Percentiles rank a stretch among this genome's conserved stretches.
Conservation (phyloP, 1,140 invertebrate genomes). For the Chironomus striatipennis region DNA sequence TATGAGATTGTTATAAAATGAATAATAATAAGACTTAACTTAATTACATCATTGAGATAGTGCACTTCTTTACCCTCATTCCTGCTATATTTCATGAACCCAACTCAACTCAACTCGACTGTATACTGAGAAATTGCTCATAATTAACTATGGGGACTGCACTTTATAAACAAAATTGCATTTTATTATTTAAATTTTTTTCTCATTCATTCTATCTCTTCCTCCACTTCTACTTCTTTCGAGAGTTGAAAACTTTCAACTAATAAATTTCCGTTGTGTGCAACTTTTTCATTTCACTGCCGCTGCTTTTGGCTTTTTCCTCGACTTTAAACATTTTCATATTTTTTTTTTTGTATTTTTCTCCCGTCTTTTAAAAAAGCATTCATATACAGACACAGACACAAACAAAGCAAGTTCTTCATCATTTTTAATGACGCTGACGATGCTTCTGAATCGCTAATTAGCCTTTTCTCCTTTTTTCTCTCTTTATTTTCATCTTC, state of each 20-base stretch:
- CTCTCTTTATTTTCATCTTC: background rate
- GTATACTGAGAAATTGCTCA: constrained; percentile 8
- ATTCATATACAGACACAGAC: background rate
- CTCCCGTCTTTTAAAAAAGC: no score
- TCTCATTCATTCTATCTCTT: background rate
- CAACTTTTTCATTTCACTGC: constrained; percentile 1
- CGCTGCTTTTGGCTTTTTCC: background rate
- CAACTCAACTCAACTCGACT: background rate
- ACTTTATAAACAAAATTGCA: constrained; percentile 5
- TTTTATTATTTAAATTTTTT: constrained; percentile 15
- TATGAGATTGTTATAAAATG: constrained; percentile 7
- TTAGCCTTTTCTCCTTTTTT: background rate
- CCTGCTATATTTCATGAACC: background rate
- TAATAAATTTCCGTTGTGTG: constrained; percentile 7
- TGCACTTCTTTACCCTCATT: background rate
- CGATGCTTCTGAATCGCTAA: constrained; percentile 11
- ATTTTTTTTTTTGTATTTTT: no score
- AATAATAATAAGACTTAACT: background rate
- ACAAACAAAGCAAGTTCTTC: background rate
- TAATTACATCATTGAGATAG: background rate
- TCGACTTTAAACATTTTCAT: background rate
- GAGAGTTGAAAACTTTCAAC: background rate
- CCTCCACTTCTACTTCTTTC: background rate
- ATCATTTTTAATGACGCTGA: constrained; percentile 8
- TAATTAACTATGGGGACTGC: background rate